Percentiles rank a stretch among this genome's conserved stretches.
phyloP scores from a whole-genome alignment of 2,797 vertebrate genomes.

The Siniperca scherzeri region DNA sequence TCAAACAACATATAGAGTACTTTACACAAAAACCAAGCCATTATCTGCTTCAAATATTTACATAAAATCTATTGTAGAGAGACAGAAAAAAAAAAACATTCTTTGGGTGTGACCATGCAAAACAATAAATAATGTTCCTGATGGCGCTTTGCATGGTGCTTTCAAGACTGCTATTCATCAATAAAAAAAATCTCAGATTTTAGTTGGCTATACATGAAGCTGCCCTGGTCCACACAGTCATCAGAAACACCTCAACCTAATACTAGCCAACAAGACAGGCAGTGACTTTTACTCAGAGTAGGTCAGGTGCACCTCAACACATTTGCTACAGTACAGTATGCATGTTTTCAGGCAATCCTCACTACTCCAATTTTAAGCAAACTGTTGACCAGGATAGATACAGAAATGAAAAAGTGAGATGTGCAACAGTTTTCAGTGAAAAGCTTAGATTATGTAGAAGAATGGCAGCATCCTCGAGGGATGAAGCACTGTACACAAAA shows the following conservation, averaged over 20 bases:
- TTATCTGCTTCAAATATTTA: slow-evolving; percentile 83
- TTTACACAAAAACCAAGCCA: slow-evolving; percentile 80
- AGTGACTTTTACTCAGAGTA: slow-evolving; percentile 31
- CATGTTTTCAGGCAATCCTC: slow-evolving; percentile 52
- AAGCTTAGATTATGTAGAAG: slow-evolving; percentile 74
- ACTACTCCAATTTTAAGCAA: slow-evolving; percentile 45
- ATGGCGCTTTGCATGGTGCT: slow-evolving; percentile 75
- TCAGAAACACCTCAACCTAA: slow-evolving; percentile 27
- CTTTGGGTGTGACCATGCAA: slow-evolving; percentile 88
- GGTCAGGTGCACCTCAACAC: slow-evolving; percentile 47
- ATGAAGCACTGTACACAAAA: slow-evolving; percentile 76
- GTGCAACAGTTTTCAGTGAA: slow-evolving; percentile 75
- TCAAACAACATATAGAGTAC: slow-evolving; percentile 82
- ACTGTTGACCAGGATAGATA: slow-evolving; percentile 55
- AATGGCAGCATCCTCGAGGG: slow-evolving; percentile 67
- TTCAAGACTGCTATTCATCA: slow-evolving; percentile 68
- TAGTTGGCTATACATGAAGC: slow-evolving; percentile 62
- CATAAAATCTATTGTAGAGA: slow-evolving; percentile 75
- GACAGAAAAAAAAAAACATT: slow-evolving; percentile 75
- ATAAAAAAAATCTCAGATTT: slow-evolving; percentile 54
- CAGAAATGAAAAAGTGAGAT: slow-evolving; percentile 71
- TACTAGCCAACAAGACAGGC: slow-evolving; percentile 49
- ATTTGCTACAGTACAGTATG: slow-evolving; percentile 61
- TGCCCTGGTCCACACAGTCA: slow-evolving; percentile 48
- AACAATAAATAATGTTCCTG: slow-evolving; percentile 84